Conservation (phyloP, 2,113 vertebrate species). For the Macquaria australasica region DNA sequence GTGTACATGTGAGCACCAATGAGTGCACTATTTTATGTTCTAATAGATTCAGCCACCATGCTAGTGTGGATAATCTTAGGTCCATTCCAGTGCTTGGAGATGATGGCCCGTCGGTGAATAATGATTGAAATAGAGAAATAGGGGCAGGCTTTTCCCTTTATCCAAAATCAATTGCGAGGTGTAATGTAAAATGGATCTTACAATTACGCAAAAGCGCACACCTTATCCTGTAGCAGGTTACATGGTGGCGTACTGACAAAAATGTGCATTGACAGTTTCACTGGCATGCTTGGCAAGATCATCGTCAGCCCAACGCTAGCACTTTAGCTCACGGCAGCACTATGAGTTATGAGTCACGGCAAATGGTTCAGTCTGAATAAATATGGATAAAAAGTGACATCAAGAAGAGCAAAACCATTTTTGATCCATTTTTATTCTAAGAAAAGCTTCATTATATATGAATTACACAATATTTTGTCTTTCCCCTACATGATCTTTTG, state of each 20-base stretch:
- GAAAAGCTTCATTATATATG: constrained; percentile 50
- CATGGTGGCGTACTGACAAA: constrained; percentile 47
- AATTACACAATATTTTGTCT: constrained; percentile 34
- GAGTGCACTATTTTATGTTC: neutral
- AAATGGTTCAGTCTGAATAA: constrained; percentile 59
- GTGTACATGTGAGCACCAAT: constrained; percentile 1
- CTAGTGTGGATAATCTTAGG: constrained; percentile 4
- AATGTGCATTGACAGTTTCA: constrained; percentile 68
- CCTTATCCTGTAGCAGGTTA: constrained; percentile 40
- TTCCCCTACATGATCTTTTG: constrained; percentile 5
- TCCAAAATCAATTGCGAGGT: neutral
- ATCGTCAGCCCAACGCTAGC: constrained; percentile 53
- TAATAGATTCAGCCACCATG: constrained; percentile 22
- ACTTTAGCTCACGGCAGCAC: constrained; percentile 62
- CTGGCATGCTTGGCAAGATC: constrained; percentile 64
- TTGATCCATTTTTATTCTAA: constrained; percentile 50
- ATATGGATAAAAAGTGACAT: constrained; percentile 60
- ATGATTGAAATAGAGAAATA: constrained; percentile 12
- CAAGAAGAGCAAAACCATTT: constrained; percentile 57
- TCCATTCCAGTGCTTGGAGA: constrained; percentile 12
- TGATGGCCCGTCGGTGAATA: constrained; percentile 16
- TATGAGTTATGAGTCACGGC: constrained; percentile 61
- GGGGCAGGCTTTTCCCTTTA: neutral
- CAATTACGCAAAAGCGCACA: constrained; percentile 37
- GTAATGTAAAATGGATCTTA: constrained; percentile 21